Base-by-base conservation (phyloP, 1,140 invertebrate genomes). In the Musca vetustissima region DNA sequence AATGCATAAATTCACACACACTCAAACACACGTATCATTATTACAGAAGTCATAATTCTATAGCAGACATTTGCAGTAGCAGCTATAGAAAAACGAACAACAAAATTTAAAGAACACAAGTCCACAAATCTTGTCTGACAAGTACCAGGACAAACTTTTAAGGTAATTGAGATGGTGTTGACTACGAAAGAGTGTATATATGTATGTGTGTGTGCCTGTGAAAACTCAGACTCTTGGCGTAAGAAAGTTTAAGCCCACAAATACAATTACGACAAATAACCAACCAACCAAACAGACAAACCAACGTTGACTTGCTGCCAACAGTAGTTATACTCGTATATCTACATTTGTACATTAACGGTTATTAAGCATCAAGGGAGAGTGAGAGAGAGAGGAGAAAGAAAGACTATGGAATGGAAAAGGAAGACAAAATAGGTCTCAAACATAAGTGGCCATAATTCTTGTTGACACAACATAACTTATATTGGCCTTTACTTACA, bases 391-490 rank as follows among this genome's bases (percentile, higher is more conserved):
- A 43, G 6, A 43, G 36, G n/a, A n/a, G n/a, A n/a, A n/a, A n/a
- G n/a, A n/a, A n/a, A n/a, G n/a, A n/a, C n/a, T n/a, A n/a, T n/a
- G n/a, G n/a, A n/a, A n/a, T n/a, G n/a, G n/a, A n/a, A 43, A 13
- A 43, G 11, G 36, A 43, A 1, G 36, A 13, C 36, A 7, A 13
- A 22, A 19, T 52, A 19, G 17, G 49, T 52, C 49, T 52, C 28
- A 19, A 17, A 43, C 36, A 61, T 36, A 61, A 61, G 36, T 61
- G 28, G 25, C 57, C 57, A 69, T 69, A 69, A 69, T 69, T 69
- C 67, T 69, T 69, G 67, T 69, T 69, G 67, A 50, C 67, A 36
- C 59, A 59, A 64, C 67, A 69, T 69, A 64, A 69, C 67, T 69
- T 69, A 69, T 69, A 61, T 61, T 69, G 59, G 57, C 67, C 61